A percentile compares a stretch with the other conserved stretches of the same genome.
Conservation (phyloP, 2,797 vertebrate species). For the Sphenopsis melanotis region DNA sequence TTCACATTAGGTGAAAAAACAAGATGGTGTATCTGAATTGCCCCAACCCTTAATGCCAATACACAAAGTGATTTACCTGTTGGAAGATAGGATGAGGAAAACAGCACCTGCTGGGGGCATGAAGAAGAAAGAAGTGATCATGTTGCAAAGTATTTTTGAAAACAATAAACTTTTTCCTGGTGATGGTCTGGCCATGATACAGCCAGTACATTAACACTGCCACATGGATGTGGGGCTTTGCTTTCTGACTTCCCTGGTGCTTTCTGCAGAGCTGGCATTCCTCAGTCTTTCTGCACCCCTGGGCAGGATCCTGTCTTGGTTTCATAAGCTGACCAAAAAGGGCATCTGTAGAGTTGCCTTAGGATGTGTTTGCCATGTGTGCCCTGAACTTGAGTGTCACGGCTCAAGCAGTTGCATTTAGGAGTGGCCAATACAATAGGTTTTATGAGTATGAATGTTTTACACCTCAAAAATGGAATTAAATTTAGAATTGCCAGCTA, state of each 20-base stretch:
- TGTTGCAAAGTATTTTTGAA: not conserved
- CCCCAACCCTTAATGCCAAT: not conserved
- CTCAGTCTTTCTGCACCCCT: not conserved
- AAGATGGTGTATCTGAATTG: not conserved
- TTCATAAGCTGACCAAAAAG: not conserved
- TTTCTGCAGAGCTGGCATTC: rapidly evolving
- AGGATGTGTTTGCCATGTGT: not conserved
- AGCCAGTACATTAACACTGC: not conserved
- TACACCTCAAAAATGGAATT: not conserved
- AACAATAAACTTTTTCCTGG: not conserved
- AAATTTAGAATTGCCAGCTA: not conserved
- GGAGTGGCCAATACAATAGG: not conserved
- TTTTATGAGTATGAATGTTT: not conserved
- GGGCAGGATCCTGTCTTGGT: not conserved
- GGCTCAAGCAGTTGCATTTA: not conserved
- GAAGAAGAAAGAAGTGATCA: not conserved
- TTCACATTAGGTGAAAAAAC: not conserved
- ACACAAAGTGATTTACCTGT: not conserved
- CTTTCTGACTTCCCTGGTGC: not conserved
- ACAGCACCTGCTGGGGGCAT: rapidly evolving
- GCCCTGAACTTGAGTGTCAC: not conserved
- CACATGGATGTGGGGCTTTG: not conserved
- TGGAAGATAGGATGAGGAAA: not conserved
- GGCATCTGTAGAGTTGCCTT: not conserved
- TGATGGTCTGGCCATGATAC: not conserved